These are phyloP conservation scores for Drosophila ercepeae DNA, from an alignment of 1,140 invertebrate genomes.

Conservation along the genomic window DNA sequence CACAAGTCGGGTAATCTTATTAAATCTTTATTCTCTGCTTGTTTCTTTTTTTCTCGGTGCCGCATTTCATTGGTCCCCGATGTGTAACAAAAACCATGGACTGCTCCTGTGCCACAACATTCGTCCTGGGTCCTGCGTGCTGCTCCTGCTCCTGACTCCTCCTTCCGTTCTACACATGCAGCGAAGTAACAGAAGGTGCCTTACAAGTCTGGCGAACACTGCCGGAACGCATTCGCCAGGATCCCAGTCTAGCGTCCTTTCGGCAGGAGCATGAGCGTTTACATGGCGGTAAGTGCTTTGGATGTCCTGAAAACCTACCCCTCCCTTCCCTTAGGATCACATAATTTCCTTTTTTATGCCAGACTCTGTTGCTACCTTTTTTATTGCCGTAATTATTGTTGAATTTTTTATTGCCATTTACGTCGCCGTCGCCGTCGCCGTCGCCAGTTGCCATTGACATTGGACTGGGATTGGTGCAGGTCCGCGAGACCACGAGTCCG, in stretches of 20 bases:
- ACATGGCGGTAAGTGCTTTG: conserved; percentile 83
- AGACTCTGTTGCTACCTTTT: conserved; percentile 56
- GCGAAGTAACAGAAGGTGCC: conserved; percentile 87
- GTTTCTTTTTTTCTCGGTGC: conserved; percentile 23
- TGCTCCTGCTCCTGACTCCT: background rate
- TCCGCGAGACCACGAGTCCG: background rate
- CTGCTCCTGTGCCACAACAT: background rate
- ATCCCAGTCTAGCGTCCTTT: conserved; percentile 87
- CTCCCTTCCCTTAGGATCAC: conserved; percentile 2
- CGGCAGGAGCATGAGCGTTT: conserved; percentile 86
- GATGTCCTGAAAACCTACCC: background rate
- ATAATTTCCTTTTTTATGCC: conserved; percentile 33
- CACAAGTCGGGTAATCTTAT: conserved; percentile 68
- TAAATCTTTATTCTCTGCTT: conserved; percentile 64
- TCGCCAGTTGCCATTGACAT: conserved; percentile 75
- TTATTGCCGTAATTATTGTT: conserved; percentile 79
- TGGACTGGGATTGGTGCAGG: conserved; percentile 42
- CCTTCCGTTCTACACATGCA: conserved; percentile 58
- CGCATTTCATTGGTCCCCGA: conserved; percentile 70
- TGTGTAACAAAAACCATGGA: conserved; percentile 62
- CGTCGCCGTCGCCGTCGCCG: no score
- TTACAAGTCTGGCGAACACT: conserved; percentile 87
- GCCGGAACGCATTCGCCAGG: conserved; percentile 87
- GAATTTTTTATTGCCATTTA: conserved; percentile 76
- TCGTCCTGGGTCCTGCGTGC: background rate